These are phyloP conservation scores for Drosophila stalkeri DNA, from an alignment of 2,888 invertebrate species.

Conservation along the genomic window DNA sequence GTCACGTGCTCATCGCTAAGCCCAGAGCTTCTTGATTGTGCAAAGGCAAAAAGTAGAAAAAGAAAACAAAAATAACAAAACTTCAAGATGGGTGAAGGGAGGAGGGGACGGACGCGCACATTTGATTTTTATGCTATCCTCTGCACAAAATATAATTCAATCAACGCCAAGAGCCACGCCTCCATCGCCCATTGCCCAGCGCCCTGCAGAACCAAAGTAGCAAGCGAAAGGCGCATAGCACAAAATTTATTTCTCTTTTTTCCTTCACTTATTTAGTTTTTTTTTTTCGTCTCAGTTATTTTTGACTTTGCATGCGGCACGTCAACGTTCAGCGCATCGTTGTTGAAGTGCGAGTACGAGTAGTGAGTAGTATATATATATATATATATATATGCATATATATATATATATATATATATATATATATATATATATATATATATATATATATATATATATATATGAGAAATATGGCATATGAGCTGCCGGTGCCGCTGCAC, in stretches of 20 bases:
- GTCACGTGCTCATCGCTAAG: slow-evolving; percentile 63
- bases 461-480: slow-evolving; percentile 78
- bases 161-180: slow-evolving; percentile 81
- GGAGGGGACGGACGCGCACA: slow-evolving; percentile 37
- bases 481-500: slow-evolving; percentile 35
- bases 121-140: slow-evolving; percentile 75
- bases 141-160: slow-evolving; percentile 77
- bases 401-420: slow-evolving; percentile 19
- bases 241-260: slow-evolving; percentile 23
- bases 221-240: slow-evolving; percentile 33
- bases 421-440: slow-evolving; percentile 17
- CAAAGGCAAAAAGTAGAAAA: slow-evolving; percentile 24
- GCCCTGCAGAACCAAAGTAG: slow-evolving; percentile 11
- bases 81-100: neutral
- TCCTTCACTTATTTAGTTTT: slow-evolving; percentile 13
- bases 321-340: slow-evolving; percentile 72
- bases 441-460: slow-evolving; percentile 13
- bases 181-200: slow-evolving; percentile 6
- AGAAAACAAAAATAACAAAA: neutral
- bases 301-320: slow-evolving; percentile 78
- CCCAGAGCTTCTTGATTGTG: slow-evolving; percentile 53
- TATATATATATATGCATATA: slow-evolving; percentile 10
- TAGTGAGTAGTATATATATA: slow-evolving; percentile 19
- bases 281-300: slow-evolving; percentile 56
- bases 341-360: slow-evolving; percentile 58